Evolutionary conservation across 1,140 invertebrate species (phyloP).

Genomic region (Polypedilum vanderplanki): DNA sequence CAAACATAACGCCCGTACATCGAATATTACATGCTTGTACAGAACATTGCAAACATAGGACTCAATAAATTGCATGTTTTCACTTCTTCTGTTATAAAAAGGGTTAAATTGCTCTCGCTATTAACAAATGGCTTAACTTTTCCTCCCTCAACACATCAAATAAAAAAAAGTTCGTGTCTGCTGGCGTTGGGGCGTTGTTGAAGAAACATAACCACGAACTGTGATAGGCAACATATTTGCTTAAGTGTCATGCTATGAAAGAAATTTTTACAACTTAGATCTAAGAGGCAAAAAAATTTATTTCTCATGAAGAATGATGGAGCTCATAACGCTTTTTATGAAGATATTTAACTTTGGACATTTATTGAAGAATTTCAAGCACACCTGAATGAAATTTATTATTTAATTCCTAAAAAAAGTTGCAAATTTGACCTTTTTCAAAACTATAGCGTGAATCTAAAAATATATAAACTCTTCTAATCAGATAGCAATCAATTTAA

Average conservation of each 20-base stretch:
- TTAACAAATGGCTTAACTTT: constrained; percentile 19
- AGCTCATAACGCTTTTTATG: too few species aligned
- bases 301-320: too few species aligned
- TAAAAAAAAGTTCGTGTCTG: neutral
- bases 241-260: constrained; percentile 11
- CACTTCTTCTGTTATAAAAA: neutral
- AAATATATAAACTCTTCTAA: too few species aligned
- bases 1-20: constrained; percentile 3
- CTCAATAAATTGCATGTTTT: constrained; percentile 19
- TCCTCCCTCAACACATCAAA: neutral
- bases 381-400: too few species aligned
- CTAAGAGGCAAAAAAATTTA: too few species aligned
- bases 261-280: neutral
- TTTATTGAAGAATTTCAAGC: too few species aligned
- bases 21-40: neutral
- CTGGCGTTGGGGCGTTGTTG: too few species aligned
- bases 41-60: neutral
- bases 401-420: too few species aligned
- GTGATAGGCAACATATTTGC: constrained; percentile 17
- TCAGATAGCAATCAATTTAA: too few species aligned
- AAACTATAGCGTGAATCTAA: too few species aligned
- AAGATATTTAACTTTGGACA: too few species aligned
- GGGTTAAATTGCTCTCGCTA: constrained; percentile 16
- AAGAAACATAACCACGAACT: neutral
- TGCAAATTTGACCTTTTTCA: too few species aligned